Conservation (phyloP, 2,113 vertebrate species). For the Melanotaenia duboulayi region DNA sequence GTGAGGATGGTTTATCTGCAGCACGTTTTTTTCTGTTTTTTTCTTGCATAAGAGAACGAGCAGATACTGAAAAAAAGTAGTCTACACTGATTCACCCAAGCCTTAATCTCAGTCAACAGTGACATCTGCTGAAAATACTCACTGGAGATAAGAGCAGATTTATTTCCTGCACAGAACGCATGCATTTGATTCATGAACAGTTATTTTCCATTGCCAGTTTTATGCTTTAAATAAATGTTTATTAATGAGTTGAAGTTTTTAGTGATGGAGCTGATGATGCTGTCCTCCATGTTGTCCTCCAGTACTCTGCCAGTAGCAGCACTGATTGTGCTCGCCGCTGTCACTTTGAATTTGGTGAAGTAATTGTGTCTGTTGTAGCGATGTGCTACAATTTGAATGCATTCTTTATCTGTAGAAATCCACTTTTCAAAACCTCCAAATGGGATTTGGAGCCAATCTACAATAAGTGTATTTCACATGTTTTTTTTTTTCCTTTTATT, state of each 20-base stretch:
- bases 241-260: too few species aligned
- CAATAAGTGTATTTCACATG: too few species aligned
- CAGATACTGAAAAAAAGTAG: slow-evolving; percentile 4
- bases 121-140: slow-evolving; percentile 71
- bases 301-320: background rate
- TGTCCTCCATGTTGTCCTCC: background rate
- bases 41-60: slow-evolving; percentile 7
- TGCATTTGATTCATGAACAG: background rate
- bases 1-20: slow-evolving; percentile 32
- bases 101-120: slow-evolving; percentile 64
- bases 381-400: background rate
- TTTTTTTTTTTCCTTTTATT: too few species aligned
- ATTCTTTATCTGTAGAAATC: background rate
- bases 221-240: background rate
- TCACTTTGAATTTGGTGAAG: too few species aligned
- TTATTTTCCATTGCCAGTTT: too few species aligned
- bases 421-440: background rate
- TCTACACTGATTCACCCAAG: slow-evolving; percentile 12
- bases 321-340: too few species aligned
- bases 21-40: slow-evolving; percentile 6
- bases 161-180: background rate
- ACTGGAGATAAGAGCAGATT: background rate
- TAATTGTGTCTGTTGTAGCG: too few species aligned
- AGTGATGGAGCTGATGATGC: too few species aligned
- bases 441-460: background rate